phyloP scores from a whole-genome alignment of 2,113 vertebrate genomes.

The Nicator chloris region DNA sequence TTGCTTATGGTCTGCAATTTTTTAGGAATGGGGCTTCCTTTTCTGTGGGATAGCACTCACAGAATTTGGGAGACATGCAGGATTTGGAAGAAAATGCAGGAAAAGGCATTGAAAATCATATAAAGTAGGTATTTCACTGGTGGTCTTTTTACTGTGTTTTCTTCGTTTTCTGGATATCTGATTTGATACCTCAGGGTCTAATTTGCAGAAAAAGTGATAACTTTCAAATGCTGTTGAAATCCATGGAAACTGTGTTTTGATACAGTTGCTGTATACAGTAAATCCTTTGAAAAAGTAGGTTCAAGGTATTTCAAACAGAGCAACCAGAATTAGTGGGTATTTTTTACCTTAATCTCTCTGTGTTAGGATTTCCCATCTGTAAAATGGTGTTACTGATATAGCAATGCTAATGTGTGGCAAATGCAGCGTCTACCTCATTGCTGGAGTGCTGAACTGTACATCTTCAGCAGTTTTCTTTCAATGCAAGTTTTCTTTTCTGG shows the following conservation, averaged over 20 bases:
- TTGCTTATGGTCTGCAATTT: background rate
- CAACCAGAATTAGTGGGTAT: background rate
- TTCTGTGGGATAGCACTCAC: background rate
- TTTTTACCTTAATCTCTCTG: background rate
- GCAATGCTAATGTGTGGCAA: background rate
- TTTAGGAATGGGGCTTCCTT: background rate
- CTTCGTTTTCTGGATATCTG: constrained; percentile 17
- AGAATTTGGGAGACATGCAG: background rate
- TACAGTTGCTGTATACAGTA: background rate
- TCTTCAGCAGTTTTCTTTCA: constrained; percentile 17
- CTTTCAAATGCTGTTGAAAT: background rate
- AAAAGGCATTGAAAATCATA: background rate
- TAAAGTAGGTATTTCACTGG: background rate
- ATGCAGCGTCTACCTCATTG: background rate
- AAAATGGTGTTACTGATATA: background rate
- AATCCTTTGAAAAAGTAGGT: background rate
- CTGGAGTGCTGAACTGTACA: background rate
- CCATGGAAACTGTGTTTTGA: background rate
- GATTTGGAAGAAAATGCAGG: background rate
- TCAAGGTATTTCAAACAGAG: background rate
- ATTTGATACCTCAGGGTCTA: background rate
- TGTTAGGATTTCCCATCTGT: background rate
- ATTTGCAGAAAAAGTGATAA: background rate
- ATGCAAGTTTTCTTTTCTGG: background rate
- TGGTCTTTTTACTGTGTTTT: background rate